Evolutionary conservation across 1,140 invertebrate species (phyloP).

Genomic region (Venustaconcha ellipsiformis): DNA sequence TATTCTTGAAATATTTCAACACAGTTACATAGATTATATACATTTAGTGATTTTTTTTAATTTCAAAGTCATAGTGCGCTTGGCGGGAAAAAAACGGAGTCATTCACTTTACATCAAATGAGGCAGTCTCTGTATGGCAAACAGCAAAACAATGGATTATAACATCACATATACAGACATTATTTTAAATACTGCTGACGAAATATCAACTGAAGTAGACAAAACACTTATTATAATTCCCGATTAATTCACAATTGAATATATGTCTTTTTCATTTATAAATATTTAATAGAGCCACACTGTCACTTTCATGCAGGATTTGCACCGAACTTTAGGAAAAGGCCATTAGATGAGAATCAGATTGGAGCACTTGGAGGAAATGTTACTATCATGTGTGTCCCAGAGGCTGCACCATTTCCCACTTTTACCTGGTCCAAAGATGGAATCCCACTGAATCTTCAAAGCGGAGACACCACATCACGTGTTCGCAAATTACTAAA

Average conservation of each 20-base stretch:
- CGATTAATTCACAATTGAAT: not conserved
- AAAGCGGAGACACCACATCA: constrained; percentile 11
- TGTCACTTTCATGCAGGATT: constrained; percentile 74
- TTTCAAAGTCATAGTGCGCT: no score
- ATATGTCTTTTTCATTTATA: not conserved
- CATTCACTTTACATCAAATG: no score
- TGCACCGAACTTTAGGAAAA: constrained; percentile 90
- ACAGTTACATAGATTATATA: no score
- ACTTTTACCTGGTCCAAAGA: constrained; percentile 74
- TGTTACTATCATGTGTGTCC: constrained; percentile 90
- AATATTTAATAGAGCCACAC: not conserved
- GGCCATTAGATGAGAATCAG: constrained; percentile 87
- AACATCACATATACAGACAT: not conserved
- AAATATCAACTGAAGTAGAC: not conserved
- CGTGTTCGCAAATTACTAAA: constrained; percentile 40
- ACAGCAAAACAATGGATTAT: not conserved
- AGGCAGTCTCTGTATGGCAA: no score
- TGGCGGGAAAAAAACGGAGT: no score
- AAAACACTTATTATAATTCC: no score
- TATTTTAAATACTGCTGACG: not conserved
- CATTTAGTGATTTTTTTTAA: no score
- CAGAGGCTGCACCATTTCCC: constrained; percentile 93
- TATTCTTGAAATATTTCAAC: no score
- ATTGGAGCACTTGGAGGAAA: constrained; percentile 92
- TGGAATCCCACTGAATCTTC: constrained; percentile 74